phyloP scores from a whole-genome alignment of 2,888 invertebrate species.

The Andricus quercusramuli region DNA sequence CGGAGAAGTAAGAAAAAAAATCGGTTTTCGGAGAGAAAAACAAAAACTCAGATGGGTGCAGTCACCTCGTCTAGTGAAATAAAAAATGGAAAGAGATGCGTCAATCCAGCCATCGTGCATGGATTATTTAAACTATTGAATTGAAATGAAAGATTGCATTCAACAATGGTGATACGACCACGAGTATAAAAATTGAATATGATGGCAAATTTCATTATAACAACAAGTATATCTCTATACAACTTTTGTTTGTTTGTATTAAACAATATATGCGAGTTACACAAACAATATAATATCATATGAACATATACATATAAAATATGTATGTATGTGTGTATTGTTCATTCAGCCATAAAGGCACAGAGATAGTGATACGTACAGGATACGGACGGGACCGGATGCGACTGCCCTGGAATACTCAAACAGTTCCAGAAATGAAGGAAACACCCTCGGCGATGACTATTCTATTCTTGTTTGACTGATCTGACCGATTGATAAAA shows the following conservation, averaged over 20 bases:
- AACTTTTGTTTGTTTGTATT: neutral
- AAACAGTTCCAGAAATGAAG: conserved; percentile 76
- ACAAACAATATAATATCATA: neutral
- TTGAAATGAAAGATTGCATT: conserved; percentile 7
- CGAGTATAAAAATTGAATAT: neutral
- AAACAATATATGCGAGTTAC: neutral
- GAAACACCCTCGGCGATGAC: conserved; percentile 64
- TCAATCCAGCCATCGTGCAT: conserved; percentile 2
- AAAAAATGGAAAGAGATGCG: conserved; percentile 17
- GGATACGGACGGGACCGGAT: conserved; percentile 73
- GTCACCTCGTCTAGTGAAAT: neutral
- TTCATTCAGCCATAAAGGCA: neutral
- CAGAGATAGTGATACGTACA: conserved; percentile 62
- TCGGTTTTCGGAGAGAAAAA: neutral
- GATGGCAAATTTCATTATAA: neutral
- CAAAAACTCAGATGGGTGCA: neutral
- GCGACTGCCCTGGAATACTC: conserved; percentile 69
- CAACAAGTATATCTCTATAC: neutral
- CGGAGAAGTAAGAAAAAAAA: neutral
- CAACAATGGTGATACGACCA: neutral
- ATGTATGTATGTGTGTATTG: neutral
- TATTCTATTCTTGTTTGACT: neutral
- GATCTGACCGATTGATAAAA: conserved; percentile 18
- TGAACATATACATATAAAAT: neutral
- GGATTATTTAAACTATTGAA: conserved; percentile 15